Evolutionary conservation across 2,888 invertebrate species (phyloP), one percentile per base, ranked within the genome.

Genomic region (Pantelozetes paolii): DNA sequence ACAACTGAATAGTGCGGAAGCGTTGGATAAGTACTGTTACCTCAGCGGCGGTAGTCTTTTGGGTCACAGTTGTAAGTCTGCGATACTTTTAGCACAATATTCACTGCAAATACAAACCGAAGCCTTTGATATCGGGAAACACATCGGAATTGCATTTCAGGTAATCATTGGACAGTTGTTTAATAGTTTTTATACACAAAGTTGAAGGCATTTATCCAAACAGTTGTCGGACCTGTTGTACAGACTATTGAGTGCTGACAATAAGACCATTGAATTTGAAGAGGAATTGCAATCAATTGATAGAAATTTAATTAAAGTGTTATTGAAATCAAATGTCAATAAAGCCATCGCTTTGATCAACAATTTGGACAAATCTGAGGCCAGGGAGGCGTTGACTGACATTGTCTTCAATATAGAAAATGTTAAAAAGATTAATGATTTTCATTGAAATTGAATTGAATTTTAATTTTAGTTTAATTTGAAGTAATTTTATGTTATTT

Each of bases 141-240:
- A 71, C 48, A 71, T 71, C n/a, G 70, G 70, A 20, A 70, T 42
- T 11, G 70, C 70, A 45, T 70, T 70, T 45, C 70, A 70, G 23
- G 70, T 70, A 36, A 20, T 42, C 30, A 6, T 15, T 8, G 18
- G 62, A 62, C 20, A 9, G 5, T 3, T n/a, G 3, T 62, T 62
- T 6, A 28, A 5, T 62, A 13, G 5, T 62, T 62, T 32, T 36
- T 36, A 11, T 36, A 8, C n/a, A n/a, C n/a, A n/a, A n/a, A n/a
- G n/a, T n/a, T n/a, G 5, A 36, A 36, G 5, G 5, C 6, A 36
- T n/a, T 11, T 48, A 48, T 48, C 36, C 26, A 18, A 1, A 64
- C n/a, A 64, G 64, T 36, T 64, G 1, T 64, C 64, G 5, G 64
- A 64, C n/a, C 2, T 64, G 13, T 30, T 64, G 11, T 36, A 8